Evolutionary conservation across 2,797 vertebrate genomes (phyloP).

Genomic region (Enteromius viviparus): DNA sequence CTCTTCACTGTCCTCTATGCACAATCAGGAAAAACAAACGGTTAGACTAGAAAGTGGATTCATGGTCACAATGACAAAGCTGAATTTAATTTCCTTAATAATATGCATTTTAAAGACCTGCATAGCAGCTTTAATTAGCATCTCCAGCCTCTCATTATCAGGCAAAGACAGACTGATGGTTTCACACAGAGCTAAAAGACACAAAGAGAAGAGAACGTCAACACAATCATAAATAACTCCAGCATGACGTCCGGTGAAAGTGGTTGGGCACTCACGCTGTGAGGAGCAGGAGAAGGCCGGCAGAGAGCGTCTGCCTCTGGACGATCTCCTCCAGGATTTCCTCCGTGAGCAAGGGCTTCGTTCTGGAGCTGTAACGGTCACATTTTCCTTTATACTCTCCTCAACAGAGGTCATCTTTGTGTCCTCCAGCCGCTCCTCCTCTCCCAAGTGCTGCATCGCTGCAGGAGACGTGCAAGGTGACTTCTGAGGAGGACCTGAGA

Average conservation of each 20-base stretch:
- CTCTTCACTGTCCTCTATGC: conserved; percentile 73
- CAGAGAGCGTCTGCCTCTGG: conserved; percentile 73
- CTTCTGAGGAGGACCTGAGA: conserved; percentile 65
- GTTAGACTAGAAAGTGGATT: background rate
- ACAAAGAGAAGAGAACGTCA: conserved; percentile 23
- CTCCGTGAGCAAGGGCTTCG: conserved; percentile 61
- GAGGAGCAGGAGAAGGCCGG: conserved; percentile 69
- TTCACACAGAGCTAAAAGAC: conserved; percentile 73
- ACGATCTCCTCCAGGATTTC: conserved; percentile 81
- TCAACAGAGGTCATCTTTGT: conserved; percentile 28
- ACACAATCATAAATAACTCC: conserved; percentile 1
- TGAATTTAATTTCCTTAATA: background rate
- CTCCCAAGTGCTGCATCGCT: conserved; percentile 9
- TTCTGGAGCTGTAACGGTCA: conserved; percentile 18
- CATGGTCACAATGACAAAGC: background rate
- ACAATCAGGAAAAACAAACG: conserved; percentile 20
- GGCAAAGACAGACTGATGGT: conserved; percentile 74
- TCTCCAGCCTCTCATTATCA: conserved; percentile 74
- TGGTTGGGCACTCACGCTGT: conserved; percentile 65
- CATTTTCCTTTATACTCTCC: conserved; percentile 34
- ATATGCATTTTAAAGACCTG: conserved; percentile 65
- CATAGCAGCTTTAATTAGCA: conserved; percentile 79
- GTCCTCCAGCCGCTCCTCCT: conserved; percentile 43
- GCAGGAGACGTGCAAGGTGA: conserved; percentile 64
- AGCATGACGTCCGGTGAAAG: conserved; percentile 23